Conservation (phyloP, 2,113 vertebrate genomes). For the Xenopus borealis region DNA sequence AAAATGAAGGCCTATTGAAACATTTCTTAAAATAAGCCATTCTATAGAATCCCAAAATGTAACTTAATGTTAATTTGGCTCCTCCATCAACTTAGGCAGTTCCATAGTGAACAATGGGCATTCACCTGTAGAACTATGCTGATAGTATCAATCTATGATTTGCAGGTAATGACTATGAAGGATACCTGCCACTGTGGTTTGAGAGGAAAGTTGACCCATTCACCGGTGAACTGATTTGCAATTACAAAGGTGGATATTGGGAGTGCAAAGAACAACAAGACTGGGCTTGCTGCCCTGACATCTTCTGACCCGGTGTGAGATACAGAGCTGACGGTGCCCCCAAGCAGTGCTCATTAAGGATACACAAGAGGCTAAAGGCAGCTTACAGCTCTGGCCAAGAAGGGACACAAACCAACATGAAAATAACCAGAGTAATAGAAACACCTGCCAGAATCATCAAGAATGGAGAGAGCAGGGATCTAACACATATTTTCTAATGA, state of each 20-base stretch:
- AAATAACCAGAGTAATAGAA: constrained; percentile 17
- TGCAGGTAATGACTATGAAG: constrained; percentile 81
- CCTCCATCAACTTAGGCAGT: no score
- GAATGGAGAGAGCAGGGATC: constrained; percentile 51
- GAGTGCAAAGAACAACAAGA: constrained; percentile 88
- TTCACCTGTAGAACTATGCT: no score
- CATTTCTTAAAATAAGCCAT: no score
- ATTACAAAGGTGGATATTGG: constrained; percentile 97
- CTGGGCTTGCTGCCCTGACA: constrained; percentile 85
- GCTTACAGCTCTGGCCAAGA: constrained; percentile 14
- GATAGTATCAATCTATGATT: not conserved
- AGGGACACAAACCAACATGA: constrained; percentile 14
- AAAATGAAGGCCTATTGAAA: no score
- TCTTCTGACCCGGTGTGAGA: constrained; percentile 77
- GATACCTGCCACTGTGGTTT: constrained; percentile 88
- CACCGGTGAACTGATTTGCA: constrained; percentile 82
- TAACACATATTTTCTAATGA: constrained; percentile 62
- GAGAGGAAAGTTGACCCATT: constrained; percentile 80
- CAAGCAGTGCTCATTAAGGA: constrained; percentile 18
- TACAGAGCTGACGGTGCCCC: constrained; percentile 25
- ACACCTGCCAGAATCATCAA: constrained; percentile 25
- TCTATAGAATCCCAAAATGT: no score
- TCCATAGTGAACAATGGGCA: no score
- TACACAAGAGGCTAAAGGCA: constrained; percentile 2
- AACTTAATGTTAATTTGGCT: no score